Base-by-base conservation (phyloP, 2,888 invertebrate genomes). In the Conus canariensis region DNA sequence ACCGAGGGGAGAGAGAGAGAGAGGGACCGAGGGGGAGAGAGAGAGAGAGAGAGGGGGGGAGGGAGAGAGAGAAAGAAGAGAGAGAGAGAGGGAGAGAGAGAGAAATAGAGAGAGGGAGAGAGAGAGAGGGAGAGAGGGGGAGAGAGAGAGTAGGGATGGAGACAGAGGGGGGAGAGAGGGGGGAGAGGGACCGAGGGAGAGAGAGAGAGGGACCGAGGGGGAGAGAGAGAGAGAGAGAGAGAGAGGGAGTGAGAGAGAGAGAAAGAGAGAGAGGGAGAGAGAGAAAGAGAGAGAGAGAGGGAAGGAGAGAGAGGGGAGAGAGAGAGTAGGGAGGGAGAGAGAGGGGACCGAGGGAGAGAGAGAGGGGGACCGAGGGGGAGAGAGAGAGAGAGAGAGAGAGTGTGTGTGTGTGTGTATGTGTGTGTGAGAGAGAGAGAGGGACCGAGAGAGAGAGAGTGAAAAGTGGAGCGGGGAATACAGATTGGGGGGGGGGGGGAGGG, bases 171-270 rank as follows among this genome's bases (percentile, higher is more conserved):
- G 16, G 56, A 58, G 56, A 83, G 60, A 60, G 60, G 14, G 60
- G 14, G 70, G 70, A 70, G 70, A 70, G 70, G 14, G 60, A 60
- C n/a, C 4, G 60, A 60, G 60, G 14, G 22, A 70, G 70, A 70
- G 70, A 70, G 74, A 74, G 25, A 74, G 25, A 74, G 74, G 12
- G 25, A 74, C 25, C n/a, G 74, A 74, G 74, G 12, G 25, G 16
- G 70, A 70, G 70, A 70, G 74, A 25, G 74, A 74, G 74, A 25
- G 25, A 74, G 25, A 25, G n/a, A 74, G 74, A 12, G 25, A 74
- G 74, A 74, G 74, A 74, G 74, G 25, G 74, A 74, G 74, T 25
- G 74, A 74, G 74, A 74, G 74, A 25, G n/a, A n/a, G 74, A 74
- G 25, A 74, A 12, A 74, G 25, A 74, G 25, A 74, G 74, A 74